A percentile compares a stretch with the other conserved stretches of the same genome.
Evolutionary conservation across 2,888 invertebrate genomes (phyloP).

Genomic region (Aspidiotus destructor): DNA sequence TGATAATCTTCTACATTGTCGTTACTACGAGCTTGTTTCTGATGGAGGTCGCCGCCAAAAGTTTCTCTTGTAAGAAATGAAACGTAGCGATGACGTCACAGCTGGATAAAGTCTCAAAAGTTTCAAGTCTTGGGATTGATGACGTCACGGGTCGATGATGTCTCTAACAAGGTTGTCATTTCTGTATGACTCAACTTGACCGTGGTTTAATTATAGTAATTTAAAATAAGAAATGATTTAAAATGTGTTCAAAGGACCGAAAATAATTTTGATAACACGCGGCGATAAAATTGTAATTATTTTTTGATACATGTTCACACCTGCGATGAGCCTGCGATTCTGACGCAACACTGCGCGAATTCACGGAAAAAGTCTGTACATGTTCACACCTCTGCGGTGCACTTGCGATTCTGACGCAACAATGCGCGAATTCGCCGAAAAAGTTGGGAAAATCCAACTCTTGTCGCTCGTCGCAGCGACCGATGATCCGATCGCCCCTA

Average conservation of each 20-base stretch:
- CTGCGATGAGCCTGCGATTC: not conserved
- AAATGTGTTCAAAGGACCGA: not conserved
- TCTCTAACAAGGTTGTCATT: not conserved
- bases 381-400: too few relatives aligned
- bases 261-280: not conserved
- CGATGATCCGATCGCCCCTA: not conserved
- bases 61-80: too few relatives aligned
- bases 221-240: too few relatives aligned
- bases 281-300: not conserved
- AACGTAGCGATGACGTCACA: too few relatives aligned
- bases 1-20: too few relatives aligned
- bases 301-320: not conserved
- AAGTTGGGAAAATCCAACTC: not conserved
- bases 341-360: constrained; percentile 1
- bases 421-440: too few relatives aligned
- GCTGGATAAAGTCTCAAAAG: too few relatives aligned
- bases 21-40: too few relatives aligned
- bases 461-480: not conserved
- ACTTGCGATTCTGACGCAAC: too few relatives aligned
- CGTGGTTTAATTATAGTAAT: not conserved
- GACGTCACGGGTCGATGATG: too few relatives aligned
- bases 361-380: not conserved
- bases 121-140: too few relatives aligned
- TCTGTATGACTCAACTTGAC: not conserved
- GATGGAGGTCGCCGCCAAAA: too few relatives aligned